Evolutionary conservation across 2,797 vertebrate species (phyloP).

Genomic region (Sebastes hubbsi): DNA sequence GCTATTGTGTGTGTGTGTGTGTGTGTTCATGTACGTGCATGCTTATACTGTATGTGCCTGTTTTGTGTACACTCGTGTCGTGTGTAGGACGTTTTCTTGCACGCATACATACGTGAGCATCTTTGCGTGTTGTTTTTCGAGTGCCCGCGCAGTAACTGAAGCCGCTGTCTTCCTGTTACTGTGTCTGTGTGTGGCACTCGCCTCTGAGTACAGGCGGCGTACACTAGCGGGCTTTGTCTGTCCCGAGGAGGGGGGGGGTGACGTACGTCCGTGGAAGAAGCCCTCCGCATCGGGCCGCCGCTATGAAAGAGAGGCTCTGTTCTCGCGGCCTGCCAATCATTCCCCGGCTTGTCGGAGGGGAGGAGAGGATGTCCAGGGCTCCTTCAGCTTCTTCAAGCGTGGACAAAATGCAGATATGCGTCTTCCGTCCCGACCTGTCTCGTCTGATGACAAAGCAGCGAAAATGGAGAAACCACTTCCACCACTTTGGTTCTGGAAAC

Average conservation of each 20-base stretch:
- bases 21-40: slow-evolving; percentile 53
- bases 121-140: not conserved
- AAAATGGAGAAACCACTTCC: not conserved
- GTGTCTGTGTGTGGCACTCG: slow-evolving; percentile 74
- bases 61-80: not conserved
- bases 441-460: slow-evolving; percentile 24
- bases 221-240: slow-evolving; percentile 74
- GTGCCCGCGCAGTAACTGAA: slow-evolving; percentile 66
- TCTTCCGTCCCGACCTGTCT: slow-evolving; percentile 13
- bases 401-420: slow-evolving; percentile 48
- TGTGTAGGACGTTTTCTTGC: not conserved
- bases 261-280: slow-evolving; percentile 61
- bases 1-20: slow-evolving; percentile 90
- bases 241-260: slow-evolving; percentile 38
- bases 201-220: slow-evolving; percentile 45
- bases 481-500: not conserved
- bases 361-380: slow-evolving; percentile 50
- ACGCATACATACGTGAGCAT: slow-evolving; percentile 38
- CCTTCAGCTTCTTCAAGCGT: slow-evolving; percentile 29
- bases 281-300: slow-evolving; percentile 29
- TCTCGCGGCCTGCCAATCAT: slow-evolving; percentile 60
- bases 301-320: slow-evolving; percentile 69
- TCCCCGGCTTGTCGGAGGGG: slow-evolving; percentile 30
- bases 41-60: not conserved
- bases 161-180: slow-evolving; percentile 60